Conservation (phyloP, 1,140 invertebrate genomes). For the Drosophila nigrodunni region DNA sequence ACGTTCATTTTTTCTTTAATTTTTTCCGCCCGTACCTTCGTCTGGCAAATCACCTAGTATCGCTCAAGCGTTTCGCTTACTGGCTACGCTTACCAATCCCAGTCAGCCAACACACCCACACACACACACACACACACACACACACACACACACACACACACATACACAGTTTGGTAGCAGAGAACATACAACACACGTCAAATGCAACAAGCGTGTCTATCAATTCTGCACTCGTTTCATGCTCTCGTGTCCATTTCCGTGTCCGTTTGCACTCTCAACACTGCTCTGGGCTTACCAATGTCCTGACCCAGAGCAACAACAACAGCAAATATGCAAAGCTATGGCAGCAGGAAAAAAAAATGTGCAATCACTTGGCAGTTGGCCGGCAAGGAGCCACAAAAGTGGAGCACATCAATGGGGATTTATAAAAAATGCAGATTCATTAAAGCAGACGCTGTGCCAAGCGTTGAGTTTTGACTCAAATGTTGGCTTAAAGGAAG, state of each 20-base stretch:
- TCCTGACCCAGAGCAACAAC: slow-evolving; percentile 22
- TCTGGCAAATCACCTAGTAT: slow-evolving; percentile 9
- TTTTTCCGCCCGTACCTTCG: neutral
- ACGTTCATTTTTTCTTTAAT: neutral
- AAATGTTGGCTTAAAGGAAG: slow-evolving; percentile 14
- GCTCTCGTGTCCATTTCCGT: slow-evolving; percentile 27
- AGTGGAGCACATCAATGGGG: slow-evolving; percentile 80
- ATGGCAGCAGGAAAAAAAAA: slow-evolving; percentile 23
- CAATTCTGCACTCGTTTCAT: slow-evolving; percentile 35
- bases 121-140: too few species aligned
- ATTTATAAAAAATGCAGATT: slow-evolving; percentile 83
- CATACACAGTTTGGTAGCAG: neutral
- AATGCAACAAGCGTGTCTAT: slow-evolving; percentile 66
- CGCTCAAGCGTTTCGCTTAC: slow-evolving; percentile 4
- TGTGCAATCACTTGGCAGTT: slow-evolving; percentile 62
- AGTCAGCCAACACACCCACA: slow-evolving; percentile 7
- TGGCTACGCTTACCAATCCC: neutral
- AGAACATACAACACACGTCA: slow-evolving; percentile 27
- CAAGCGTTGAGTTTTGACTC: slow-evolving; percentile 43
- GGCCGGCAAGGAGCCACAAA: slow-evolving; percentile 37
- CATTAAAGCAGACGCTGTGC: slow-evolving; percentile 63
- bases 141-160: slow-evolving; percentile 6
- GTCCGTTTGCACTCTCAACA: slow-evolving; percentile 38
- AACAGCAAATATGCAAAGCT: slow-evolving; percentile 3
- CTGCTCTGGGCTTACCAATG: slow-evolving; percentile 42